Percentiles rank a stretch among this genome's conserved stretches.
Conservation (phyloP, 2,113 vertebrate genomes). For the Plotosus lineatus region DNA sequence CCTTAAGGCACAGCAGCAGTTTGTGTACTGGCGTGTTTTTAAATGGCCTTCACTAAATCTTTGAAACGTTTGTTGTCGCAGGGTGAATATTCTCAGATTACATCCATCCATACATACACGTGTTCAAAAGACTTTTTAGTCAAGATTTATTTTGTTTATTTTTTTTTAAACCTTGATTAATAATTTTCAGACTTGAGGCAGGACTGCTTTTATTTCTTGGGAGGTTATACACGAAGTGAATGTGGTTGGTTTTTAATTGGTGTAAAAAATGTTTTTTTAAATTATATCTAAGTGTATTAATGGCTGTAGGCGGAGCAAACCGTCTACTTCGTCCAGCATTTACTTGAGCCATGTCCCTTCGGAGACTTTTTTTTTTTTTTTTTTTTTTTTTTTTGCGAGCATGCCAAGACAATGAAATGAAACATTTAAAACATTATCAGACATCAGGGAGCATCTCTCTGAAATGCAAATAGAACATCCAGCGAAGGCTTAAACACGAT, state of each 20-base stretch:
- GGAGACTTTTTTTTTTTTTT: too few species aligned
- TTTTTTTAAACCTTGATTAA: too few species aligned
- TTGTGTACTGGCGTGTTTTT: not conserved
- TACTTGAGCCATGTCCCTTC: not conserved
- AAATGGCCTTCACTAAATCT: not conserved
- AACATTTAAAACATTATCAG: constrained; percentile 25
- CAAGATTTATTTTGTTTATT: not conserved
- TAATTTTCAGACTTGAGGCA: not conserved
- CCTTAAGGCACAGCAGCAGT: not conserved
- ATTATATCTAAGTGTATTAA: not conserved
- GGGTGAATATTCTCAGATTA: not conserved
- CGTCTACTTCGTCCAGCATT: not conserved
- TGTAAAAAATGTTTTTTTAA: not conserved
- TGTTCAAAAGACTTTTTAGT: not conserved
- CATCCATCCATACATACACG: too few species aligned
- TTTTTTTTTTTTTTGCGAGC: not conserved
- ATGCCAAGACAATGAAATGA: not conserved
- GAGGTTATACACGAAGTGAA: not conserved
- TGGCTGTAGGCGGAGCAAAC: not conserved
- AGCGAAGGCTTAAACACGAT: constrained; percentile 68
- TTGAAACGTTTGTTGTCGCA: not conserved
- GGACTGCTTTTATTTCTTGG: not conserved
- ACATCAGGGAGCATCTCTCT: constrained; percentile 26
- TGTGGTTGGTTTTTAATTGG: not conserved
- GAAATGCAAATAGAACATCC: constrained; percentile 38